A percentile compares a stretch with the other conserved stretches of the same genome.
phyloP scores from a whole-genome alignment of 2,888 invertebrate species.

The Allacma fusca region DNA sequence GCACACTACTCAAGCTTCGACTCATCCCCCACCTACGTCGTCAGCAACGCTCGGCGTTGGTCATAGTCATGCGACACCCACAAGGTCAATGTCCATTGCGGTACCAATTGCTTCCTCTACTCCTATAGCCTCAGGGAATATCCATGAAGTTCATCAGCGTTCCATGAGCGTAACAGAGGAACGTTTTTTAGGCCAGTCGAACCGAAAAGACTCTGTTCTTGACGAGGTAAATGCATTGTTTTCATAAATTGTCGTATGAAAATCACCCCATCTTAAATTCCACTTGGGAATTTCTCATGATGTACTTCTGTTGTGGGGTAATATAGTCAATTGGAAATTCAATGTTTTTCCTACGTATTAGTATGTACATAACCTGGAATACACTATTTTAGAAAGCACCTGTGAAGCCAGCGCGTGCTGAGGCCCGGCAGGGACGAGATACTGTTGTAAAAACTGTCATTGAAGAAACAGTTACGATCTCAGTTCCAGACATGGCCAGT shows the following conservation, averaged over 20 bases:
- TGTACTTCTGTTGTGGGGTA: too few species aligned
- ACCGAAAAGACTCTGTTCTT: constrained; percentile 64
- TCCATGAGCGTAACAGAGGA: constrained; percentile 41
- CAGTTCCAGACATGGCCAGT: constrained; percentile 10
- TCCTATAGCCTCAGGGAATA: constrained; percentile 49
- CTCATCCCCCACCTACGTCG: background rate
- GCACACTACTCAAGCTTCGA: background rate
- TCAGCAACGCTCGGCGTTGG: background rate
- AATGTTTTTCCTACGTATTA: background rate
- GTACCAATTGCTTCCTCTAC: constrained; percentile 61
- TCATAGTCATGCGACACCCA: constrained; percentile 14
- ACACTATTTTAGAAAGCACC: constrained; percentile 7
- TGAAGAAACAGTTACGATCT: constrained; percentile 20
- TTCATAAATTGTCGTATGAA: too few species aligned
- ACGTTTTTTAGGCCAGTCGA: constrained; percentile 41
- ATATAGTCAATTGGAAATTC: too few species aligned
- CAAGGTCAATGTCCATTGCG: constrained; percentile 63
- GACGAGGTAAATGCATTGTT: constrained; percentile 70
- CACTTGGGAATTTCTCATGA: too few species aligned
- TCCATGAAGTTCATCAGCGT: constrained; percentile 45
- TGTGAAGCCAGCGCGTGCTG: constrained; percentile 20
- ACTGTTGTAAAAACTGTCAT: constrained; percentile 2
- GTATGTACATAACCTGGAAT: background rate
- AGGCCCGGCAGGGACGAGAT: background rate
- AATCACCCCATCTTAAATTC: too few species aligned